A percentile compares a stretch with the other conserved stretches of the same genome.
Conservation (phyloP, 2,797 vertebrate species). For the Peromyscus eremicus region DNA sequence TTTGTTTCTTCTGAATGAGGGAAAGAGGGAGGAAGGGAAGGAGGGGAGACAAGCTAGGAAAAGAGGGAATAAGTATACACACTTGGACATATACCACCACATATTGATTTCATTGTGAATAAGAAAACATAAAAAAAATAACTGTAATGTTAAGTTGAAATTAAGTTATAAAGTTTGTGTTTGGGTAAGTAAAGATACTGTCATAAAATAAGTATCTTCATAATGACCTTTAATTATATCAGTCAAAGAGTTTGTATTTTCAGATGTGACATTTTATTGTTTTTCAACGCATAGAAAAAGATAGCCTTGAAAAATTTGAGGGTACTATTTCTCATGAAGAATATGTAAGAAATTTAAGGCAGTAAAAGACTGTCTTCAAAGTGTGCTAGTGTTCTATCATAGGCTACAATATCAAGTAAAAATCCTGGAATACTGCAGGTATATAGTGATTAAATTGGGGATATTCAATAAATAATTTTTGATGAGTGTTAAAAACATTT, state of each 20-base stretch:
- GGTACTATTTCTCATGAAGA: not conserved
- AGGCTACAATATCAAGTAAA: not conserved
- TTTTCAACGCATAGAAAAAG: not conserved
- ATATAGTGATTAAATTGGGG: not conserved
- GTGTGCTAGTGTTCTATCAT: not conserved
- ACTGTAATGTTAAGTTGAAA: not conserved
- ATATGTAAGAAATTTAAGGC: not conserved
- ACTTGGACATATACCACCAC: not conserved
- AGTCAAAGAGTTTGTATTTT: not conserved
- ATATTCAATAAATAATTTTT: not conserved
- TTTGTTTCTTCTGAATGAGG: not conserved
- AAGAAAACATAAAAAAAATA: not conserved
- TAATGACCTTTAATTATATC: not conserved
- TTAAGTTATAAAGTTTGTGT: not conserved
- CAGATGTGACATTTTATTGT: not conserved
- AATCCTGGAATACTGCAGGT: not conserved
- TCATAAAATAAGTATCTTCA: not conserved
- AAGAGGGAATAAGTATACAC: not conserved
- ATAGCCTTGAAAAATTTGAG: not conserved
- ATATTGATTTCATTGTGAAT: not conserved
- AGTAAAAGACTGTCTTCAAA: not conserved
- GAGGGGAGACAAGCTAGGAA: too few relatives aligned
- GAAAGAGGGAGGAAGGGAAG: too few relatives aligned
- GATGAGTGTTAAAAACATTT: not conserved
- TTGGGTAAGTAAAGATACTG: not conserved